Conservation (phyloP, 2,888 invertebrate species). For the Calameuta idolon region DNA sequence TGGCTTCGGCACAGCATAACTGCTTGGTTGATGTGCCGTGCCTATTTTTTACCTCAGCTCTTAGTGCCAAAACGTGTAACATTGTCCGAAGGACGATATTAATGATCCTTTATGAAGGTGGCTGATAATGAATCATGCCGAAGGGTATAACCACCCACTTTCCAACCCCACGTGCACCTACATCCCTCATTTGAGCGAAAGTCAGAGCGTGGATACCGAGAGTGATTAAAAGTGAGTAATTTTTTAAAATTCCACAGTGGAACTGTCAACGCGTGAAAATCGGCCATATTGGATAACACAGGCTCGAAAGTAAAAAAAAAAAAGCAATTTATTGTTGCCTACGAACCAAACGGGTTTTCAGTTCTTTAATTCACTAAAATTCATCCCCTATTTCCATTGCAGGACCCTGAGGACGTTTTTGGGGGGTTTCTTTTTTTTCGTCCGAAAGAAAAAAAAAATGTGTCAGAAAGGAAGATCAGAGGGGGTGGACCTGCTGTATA, state of each 20-base stretch:
- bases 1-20: background rate
- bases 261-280: background rate
- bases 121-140: slow-evolving; percentile 46
- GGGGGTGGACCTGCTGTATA: background rate
- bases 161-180: background rate
- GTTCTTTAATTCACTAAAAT: background rate
- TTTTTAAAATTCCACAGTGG: background rate
- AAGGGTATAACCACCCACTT: slow-evolving; percentile 16
- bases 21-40: background rate
- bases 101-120: slow-evolving; percentile 53
- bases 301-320: background rate
- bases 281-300: background rate
- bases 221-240: slow-evolving; percentile 20
- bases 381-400: background rate
- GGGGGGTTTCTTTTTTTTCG: background rate
- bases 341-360: background rate
- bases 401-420: background rate
- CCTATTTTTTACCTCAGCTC: slow-evolving; percentile 42
- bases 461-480: background rate
- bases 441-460: background rate
- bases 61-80: slow-evolving; percentile 64
- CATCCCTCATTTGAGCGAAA: background rate
- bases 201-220: slow-evolving; percentile 2
- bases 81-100: slow-evolving; percentile 59
- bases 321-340: background rate